Base-by-base conservation (phyloP, 2,113 vertebrate genomes). In the Coptodon bakossiorum region DNA sequence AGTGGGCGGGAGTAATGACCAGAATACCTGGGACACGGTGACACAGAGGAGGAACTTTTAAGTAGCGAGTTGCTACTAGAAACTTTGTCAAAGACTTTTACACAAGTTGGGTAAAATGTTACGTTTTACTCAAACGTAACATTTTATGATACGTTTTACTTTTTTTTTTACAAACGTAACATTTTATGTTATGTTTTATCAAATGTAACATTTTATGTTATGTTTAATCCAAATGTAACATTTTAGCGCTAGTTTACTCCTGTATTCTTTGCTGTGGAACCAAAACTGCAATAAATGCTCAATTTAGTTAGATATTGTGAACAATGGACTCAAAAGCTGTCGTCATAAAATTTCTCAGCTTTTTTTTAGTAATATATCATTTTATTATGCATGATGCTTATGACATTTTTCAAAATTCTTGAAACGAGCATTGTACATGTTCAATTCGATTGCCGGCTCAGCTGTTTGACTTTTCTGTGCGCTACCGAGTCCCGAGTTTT, bases 1-100 rank as follows among this genome's bases (percentile, higher is more conserved):
- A 88, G 91, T 91, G 86, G 81, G 92, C 81, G 66, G 89, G 86
- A 83, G 88, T 85, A 71, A 91, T 81, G 88, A 89, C 73, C 84
- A 86, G 76, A 91, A 86, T 92, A 94, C 92, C 83, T 88, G 85
- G 34, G 48, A 68, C 59, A 80, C 14, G 3, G 68, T 80, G 83
- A 89, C 86, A 68, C 27, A 76, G 68, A 89, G 54, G 59, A 88
- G 84, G 29, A 11, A 45, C 52, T 78, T 86, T 84, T 8, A 73
- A 81, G 43, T 83, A 9, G 40, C 3, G 54, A 73, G 13, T 16
- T 34, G 34, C 59, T 40, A 52, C 7, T 2, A 31, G 0, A 87
- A 86, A 81, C 34, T 81, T 31, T 43, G 38, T 79, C 3, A 29
- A 52, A 19, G 34, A 84, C 29, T 50, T 63, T 85, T 48, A 31